Evolutionary conservation across 2,888 invertebrate genomes (phyloP).

Genomic region (Nasonovia ribisnigri): DNA sequence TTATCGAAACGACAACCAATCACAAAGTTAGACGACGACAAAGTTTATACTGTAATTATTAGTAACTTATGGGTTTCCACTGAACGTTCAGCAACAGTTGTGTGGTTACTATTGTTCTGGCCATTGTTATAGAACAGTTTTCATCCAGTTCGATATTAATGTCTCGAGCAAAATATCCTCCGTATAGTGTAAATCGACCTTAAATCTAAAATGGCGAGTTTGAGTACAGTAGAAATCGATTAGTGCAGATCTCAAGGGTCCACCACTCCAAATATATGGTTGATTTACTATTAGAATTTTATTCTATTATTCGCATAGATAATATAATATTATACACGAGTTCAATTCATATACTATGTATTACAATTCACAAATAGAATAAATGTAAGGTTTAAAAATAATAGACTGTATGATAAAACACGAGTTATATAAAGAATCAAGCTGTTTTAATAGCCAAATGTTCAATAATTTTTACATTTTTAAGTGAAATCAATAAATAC

Average conservation of each 20-base stretch:
- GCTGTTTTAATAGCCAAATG: neutral
- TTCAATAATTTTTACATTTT: neutral
- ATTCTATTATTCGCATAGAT: neutral
- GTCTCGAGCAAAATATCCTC: neutral
- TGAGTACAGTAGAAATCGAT: neutral
- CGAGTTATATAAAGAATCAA: neutral
- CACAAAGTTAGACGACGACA: neutral
- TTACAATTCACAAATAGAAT: neutral
- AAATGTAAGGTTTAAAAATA: neutral
- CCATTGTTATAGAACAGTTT: neutral
- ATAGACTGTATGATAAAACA: neutral
- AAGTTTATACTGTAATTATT: conserved; percentile 12
- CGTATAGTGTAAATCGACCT: neutral
- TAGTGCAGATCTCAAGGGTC: neutral
- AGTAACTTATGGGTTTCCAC: neutral
- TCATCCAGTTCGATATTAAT: neutral
- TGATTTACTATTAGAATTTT: neutral
- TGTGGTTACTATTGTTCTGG: neutral
- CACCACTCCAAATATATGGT: neutral
- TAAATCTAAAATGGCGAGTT: neutral
- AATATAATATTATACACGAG: neutral
- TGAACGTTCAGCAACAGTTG: neutral
- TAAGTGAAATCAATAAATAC: neutral
- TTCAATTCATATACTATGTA: neutral
- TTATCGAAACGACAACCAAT: neutral